phyloP scores from a whole-genome alignment of 2,888 invertebrate genomes.

The Melipona bicolor region DNA sequence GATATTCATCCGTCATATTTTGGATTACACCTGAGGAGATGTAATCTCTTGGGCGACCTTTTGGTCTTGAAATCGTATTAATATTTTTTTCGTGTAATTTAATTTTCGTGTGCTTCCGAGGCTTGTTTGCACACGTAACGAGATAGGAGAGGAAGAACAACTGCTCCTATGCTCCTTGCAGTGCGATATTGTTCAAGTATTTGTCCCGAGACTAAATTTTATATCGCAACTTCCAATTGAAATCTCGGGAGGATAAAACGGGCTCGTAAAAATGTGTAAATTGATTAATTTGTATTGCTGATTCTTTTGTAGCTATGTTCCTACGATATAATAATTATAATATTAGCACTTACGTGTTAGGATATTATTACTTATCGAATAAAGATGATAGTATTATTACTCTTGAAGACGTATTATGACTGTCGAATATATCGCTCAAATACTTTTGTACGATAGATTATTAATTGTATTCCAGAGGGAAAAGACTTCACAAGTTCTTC shows the following conservation, averaged over 20 bases:
- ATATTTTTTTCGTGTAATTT: not conserved
- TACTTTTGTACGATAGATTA: not conserved
- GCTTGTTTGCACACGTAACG: not conserved
- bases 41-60: not conserved
- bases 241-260: not conserved
- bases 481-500: not conserved
- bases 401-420: not conserved
- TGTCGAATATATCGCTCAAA: not conserved
- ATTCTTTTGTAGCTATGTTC: constrained; percentile 37
- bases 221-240: constrained; percentile 5
- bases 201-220: not conserved
- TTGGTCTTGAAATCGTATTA: not conserved
- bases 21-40: not conserved
- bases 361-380: constrained; percentile 11
- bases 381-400: constrained; percentile 17
- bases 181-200: not conserved
- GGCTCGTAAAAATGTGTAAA: constrained; percentile 11
- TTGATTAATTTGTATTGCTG: constrained; percentile 16
- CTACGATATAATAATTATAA: constrained; percentile 40
- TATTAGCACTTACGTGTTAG: constrained; percentile 26
- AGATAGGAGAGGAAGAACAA: not conserved
- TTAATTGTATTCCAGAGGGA: not conserved
- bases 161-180: not conserved
- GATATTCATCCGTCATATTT: too few relatives aligned
- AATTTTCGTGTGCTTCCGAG: not conserved